phyloP scores from a whole-genome alignment of 2,888 invertebrate genomes.

The Amiota minor region DNA sequence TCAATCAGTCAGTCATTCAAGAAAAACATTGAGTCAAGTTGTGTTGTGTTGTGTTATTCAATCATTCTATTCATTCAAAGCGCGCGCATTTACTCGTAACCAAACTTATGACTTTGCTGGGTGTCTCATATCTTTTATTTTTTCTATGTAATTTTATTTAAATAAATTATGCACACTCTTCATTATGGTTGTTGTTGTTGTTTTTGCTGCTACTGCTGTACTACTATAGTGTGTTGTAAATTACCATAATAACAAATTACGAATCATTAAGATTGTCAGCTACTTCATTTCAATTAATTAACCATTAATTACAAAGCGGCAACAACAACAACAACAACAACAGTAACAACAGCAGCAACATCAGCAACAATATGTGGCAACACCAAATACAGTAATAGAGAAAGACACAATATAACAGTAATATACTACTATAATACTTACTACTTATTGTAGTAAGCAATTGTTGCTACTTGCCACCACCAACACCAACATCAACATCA shows the following conservation, averaged over 20 bases:
- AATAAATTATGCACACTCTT: constrained; percentile 34
- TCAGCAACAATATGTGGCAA: constrained; percentile 15
- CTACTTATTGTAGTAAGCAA: no score
- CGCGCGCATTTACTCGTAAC: neutral
- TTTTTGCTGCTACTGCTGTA: constrained; percentile 31
- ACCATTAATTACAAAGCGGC: constrained; percentile 68
- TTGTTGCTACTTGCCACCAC: neutral
- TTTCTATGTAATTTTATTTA: neutral
- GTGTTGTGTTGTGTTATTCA: neutral
- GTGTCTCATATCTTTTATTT: neutral
- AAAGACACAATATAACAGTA: neutral
- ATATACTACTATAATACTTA: constrained; percentile 14
- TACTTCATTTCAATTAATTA: constrained; percentile 69
- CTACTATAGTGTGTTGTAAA: constrained; percentile 56
- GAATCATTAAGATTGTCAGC: constrained; percentile 68
- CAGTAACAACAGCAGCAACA: constrained; percentile 52
- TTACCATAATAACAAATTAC: constrained; percentile 69
- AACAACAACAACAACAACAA: constrained; percentile 53
- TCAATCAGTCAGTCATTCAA: neutral
- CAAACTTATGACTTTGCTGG: neutral
- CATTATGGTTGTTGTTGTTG: constrained; percentile 37
- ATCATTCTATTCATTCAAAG: neutral
- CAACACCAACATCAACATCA: neutral
- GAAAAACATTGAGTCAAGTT: neutral
- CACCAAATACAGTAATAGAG: constrained; percentile 18